Evolutionary conservation across 2,797 vertebrate species (phyloP), one percentile per base, ranked within the genome.

Genomic region (Lacerta bilineata): DNA sequence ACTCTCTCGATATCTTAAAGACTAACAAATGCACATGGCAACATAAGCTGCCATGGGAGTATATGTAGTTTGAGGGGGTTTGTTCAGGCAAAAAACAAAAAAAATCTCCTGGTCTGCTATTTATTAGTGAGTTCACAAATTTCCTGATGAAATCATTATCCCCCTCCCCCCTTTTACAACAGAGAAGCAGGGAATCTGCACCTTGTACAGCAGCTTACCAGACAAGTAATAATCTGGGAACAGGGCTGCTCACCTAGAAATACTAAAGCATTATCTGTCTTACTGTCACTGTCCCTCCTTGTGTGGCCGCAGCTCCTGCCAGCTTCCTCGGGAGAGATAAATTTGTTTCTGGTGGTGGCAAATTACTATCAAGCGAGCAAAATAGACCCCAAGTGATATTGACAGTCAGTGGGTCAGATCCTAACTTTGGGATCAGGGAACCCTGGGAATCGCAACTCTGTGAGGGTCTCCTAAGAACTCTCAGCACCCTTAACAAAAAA

Each of bases 321-420:
- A 11, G 61, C 39, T 6, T 78, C 55, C 74, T 69, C 18, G 5
- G 81, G 75, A 77, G 82, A 69, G 74, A 84, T 11, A 84, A 74
- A 61, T 88, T 88, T 84, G 46, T 88, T 79, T 69, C 87, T 72
- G 43, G 87, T 78, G 81, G 76, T 43, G 46, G 61, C 81, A 43
- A 84, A 88, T 84, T 71, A 79, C 75, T 25, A 17, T 78, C 36
- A 71, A 84, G 11, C 29, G 20, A 77, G 43, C 36, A 55, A 66
- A 88, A 59, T 71, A 79, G 64, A 78, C 66, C 18, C 87, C 84
- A 84, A 72, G 64, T 79, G 66, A 61, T 88, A 84, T 71, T 84
- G 87, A 88, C 64, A 88, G 61, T 7, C 46, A n/a, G 81, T 41
- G 46, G 64, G 25, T 74, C 66, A 33, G n/a, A 61, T 59, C 74